Conservation (phyloP, 2,888 invertebrate genomes). For the Oscheius onirici region DNA sequence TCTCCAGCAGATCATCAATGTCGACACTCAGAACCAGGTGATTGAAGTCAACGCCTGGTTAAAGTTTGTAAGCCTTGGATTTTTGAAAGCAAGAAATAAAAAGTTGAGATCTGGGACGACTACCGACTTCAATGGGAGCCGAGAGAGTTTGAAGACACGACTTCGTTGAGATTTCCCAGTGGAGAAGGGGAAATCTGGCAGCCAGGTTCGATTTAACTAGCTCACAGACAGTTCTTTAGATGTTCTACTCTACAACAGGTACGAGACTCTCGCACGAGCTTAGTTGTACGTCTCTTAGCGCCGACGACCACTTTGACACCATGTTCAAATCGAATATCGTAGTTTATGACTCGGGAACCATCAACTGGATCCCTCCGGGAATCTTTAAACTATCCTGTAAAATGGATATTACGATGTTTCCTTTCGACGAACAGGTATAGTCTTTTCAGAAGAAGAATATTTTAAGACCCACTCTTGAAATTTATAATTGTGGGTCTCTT, state of each 20-base stretch:
- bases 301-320: slow-evolving; percentile 62
- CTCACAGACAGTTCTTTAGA: slow-evolving; percentile 34
- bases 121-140: slow-evolving; percentile 62
- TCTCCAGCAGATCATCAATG: slow-evolving; percentile 73
- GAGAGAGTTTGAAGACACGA: slow-evolving; percentile 55
- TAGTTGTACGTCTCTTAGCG: slow-evolving; percentile 57
- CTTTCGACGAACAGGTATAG: slow-evolving; percentile 57
- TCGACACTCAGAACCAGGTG: slow-evolving; percentile 71
- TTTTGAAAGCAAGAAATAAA: too few species aligned
- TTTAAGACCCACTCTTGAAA: too few species aligned
- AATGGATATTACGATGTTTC: slow-evolving; percentile 61
- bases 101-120: slow-evolving; percentile 59
- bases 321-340: slow-evolving; percentile 59
- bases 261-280: too few species aligned
- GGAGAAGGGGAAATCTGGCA: slow-evolving; percentile 59
- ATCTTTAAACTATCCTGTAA: slow-evolving; percentile 57
- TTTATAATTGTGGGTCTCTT: too few species aligned
- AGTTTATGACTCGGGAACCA: slow-evolving; percentile 57
- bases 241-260: slow-evolving; percentile 63
- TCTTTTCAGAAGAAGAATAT: slow-evolving; percentile 25
- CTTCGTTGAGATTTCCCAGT: slow-evolving; percentile 50
- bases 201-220: slow-evolving; percentile 35
- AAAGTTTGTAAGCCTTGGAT: slow-evolving; percentile 56
- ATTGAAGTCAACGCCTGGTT: slow-evolving; percentile 66
- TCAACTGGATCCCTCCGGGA: slow-evolving; percentile 66